Conservation (phyloP, 2,797 vertebrate species). For the Pterois miles region DNA sequence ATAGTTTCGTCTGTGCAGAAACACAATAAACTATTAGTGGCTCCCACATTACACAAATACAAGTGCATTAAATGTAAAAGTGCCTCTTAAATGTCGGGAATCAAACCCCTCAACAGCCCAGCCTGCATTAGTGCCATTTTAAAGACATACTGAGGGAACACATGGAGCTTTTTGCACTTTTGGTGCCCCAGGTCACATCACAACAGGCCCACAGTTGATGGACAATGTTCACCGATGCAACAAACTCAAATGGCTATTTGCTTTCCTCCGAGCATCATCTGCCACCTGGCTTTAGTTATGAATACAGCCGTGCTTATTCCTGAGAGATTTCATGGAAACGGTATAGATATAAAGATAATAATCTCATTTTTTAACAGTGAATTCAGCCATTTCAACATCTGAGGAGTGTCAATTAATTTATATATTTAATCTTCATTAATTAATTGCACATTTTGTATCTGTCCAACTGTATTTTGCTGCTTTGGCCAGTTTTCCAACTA, state of each 20-base stretch:
- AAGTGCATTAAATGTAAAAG: slow-evolving; percentile 13
- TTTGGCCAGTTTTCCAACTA: no score
- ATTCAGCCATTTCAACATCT: not conserved
- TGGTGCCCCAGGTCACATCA: slow-evolving; percentile 70
- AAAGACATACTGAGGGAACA: slow-evolving; percentile 36
- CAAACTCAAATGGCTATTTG: slow-evolving; percentile 75
- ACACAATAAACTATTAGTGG: slow-evolving; percentile 52
- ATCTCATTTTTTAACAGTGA: not conserved
- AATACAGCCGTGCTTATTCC: slow-evolving; percentile 41
- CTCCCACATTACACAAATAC: slow-evolving; percentile 51
- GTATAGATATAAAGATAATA: not conserved
- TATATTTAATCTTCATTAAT: no score
- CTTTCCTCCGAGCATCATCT: slow-evolving; percentile 65
- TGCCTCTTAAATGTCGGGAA: slow-evolving; percentile 16
- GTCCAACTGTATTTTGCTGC: no score
- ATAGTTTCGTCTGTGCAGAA: slow-evolving; percentile 43
- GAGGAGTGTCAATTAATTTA: accelerated
- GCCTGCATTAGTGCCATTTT: slow-evolving; percentile 21
- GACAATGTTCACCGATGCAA: slow-evolving; percentile 82
- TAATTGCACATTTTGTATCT: no score
- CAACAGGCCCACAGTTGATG: slow-evolving; percentile 71
- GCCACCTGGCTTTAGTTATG: slow-evolving; percentile 72
- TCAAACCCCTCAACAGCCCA: not conserved
- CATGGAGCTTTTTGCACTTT: slow-evolving; percentile 62
- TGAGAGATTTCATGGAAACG: slow-evolving; percentile 15